Conservation (phyloP, 2,888 invertebrate genomes). For the Pristionchus mayeri region DNA sequence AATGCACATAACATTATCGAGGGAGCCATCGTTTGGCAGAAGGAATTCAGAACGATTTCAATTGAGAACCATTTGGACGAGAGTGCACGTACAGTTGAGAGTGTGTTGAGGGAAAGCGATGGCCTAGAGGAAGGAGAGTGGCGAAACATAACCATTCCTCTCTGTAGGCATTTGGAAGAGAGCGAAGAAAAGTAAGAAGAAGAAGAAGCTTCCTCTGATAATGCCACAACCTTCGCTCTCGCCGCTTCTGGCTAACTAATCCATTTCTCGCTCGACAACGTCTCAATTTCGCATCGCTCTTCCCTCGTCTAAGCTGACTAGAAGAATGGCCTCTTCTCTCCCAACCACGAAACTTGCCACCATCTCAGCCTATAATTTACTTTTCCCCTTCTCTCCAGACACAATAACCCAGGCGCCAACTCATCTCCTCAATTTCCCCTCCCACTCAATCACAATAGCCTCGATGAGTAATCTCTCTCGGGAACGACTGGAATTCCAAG, state of each 20-base stretch:
- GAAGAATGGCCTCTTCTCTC: background rate
- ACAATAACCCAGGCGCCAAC: slow-evolving; percentile 28
- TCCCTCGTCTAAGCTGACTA: background rate
- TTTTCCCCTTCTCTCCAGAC: background rate
- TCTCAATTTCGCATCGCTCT: background rate
- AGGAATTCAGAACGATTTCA: background rate
- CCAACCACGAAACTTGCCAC: slow-evolving; percentile 2
- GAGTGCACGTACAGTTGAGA: background rate
- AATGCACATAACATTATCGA: slow-evolving; percentile 39
- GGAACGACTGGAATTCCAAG: background rate
- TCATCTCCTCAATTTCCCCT: background rate
- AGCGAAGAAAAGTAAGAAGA: background rate
- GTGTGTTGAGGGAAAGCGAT: background rate
- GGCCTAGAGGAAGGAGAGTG: background rate
- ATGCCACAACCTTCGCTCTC: slow-evolving; percentile 24
- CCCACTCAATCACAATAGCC: slow-evolving; percentile 10
- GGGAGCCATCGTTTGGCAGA: slow-evolving; percentile 8
- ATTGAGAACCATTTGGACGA: background rate
- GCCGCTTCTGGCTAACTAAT: background rate
- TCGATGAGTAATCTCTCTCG: slow-evolving; percentile 39
- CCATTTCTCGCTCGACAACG: background rate
- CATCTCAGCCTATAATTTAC: slow-evolving; percentile 20
- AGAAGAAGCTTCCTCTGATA: slow-evolving; percentile 1
- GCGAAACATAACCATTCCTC: slow-evolving; percentile 1
- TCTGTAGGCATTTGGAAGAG: background rate